Base-by-base conservation (phyloP, 2,113 vertebrate species). In the Clarias macrocephalus region DNA sequence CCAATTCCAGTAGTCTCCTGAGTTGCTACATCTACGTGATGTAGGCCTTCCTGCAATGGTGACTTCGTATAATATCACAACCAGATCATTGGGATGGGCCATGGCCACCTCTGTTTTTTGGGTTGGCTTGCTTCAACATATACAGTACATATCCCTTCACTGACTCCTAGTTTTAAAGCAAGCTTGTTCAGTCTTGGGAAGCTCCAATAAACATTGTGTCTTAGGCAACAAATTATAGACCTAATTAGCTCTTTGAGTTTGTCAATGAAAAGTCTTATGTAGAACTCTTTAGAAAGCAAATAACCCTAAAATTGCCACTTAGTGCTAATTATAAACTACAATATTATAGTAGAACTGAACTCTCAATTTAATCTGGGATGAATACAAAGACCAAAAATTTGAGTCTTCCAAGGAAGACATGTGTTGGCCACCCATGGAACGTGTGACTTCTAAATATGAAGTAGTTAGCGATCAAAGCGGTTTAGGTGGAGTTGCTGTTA, bases 161-260 rank as follows among this genome's bases (percentile, higher is more conserved):
- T n/a, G 63, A 12, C n/a, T n/a, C 13, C 63, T 28, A 11, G 48
- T 80, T 25, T 66, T 23, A 52, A 65, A 65, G 28, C n/a, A 28
- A 12, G 30, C 33, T 73, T 42, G 9, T 23, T 42, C 70, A 37
- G 33, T 19, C 70, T 73, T 73, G 12, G 3, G 16, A 23, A 37
- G 1, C 3, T 21, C 9, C 70, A 42, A 21, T 72, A 72, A 8
- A 72, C 18, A 42, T 16, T 42, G 18, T 48, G 15, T 52, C 37
- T 62, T 76, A 63, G 70, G 21, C 42, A 18, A 59, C 23, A 10
- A 48, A 85, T 85, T 63, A 77, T 70, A 25, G 56, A 84, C 19
- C 9, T 42, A 73, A 73, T 12, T 42, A 57, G 5, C 5, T 30
- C 66, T 70, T 30, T 70, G 66, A 15, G 15, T 70, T 70, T 70